Conservation (phyloP, 2,113 vertebrate species). For the Gobiocypris rarus region DNA sequence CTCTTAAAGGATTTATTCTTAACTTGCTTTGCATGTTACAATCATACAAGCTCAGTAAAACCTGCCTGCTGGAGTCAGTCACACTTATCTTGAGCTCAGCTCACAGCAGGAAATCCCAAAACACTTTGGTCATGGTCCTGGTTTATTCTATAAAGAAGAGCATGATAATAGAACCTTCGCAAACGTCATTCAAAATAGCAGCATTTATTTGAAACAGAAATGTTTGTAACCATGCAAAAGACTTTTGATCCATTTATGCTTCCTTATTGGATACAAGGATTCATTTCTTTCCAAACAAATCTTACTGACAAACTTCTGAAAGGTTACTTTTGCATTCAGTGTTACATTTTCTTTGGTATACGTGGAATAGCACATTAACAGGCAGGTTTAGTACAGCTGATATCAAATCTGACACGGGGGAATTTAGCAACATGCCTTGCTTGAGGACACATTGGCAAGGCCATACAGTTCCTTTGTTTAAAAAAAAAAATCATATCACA, state of each 20-base stretch:
- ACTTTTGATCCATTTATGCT: background rate
- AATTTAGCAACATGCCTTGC: background rate
- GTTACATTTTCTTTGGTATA: background rate
- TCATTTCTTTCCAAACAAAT: background rate
- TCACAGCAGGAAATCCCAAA: conserved; percentile 15
- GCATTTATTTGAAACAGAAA: background rate
- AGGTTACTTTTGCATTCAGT: background rate
- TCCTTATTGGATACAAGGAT: background rate
- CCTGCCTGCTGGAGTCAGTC: conserved; percentile 4
- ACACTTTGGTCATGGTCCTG: background rate
- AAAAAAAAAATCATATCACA: background rate
- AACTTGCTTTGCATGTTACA: background rate
- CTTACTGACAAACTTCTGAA: background rate
- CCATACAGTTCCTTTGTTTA: background rate
- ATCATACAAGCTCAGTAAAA: background rate
- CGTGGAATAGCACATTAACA: background rate
- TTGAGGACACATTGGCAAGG: background rate
- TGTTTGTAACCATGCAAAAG: too few species aligned
- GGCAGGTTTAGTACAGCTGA: background rate
- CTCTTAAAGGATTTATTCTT: background rate
- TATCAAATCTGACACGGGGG: background rate
- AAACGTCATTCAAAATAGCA: too few species aligned
- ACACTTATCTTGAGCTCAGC: background rate
- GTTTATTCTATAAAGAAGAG: conserved; percentile 4
- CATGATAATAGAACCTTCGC: background rate